Percentiles rank a stretch among this genome's conserved stretches.
Evolutionary conservation across 2,888 invertebrate species (phyloP).

Genomic region (Tenthredo livida): DNA sequence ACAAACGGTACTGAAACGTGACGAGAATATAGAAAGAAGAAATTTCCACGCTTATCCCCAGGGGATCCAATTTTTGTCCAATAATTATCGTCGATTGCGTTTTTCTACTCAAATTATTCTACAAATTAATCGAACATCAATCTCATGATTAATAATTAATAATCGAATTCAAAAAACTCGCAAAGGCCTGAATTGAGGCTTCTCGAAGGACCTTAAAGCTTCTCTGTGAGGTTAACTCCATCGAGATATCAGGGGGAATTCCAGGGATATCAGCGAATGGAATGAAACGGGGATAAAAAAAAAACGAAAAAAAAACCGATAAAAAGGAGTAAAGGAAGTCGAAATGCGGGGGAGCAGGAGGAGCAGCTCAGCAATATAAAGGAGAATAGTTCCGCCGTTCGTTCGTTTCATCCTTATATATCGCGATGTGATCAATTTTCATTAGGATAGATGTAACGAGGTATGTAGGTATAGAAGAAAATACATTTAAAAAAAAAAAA

Average conservation of each 20-base stretch:
- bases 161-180: background rate
- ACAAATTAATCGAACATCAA: background rate
- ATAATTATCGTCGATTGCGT: background rate
- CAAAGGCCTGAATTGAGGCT: constrained; percentile 17
- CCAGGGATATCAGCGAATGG: background rate
- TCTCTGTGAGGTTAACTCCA: background rate
- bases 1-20: constrained; percentile 18
- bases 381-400: background rate
- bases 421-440: constrained; percentile 28
- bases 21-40: background rate
- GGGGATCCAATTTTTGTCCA: background rate
- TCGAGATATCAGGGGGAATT: constrained; percentile 1
- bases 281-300: background rate
- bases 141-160: background rate
- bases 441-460: background rate
- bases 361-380: background rate
- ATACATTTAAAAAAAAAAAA: too few relatives aligned
- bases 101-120: background rate
- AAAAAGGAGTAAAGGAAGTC: background rate
- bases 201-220: constrained; percentile 37
- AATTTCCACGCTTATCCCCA: background rate
- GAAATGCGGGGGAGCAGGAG: background rate
- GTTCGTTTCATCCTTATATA: background rate
- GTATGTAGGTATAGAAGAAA: background rate
- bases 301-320: too few relatives aligned